phyloP scores from a whole-genome alignment of 2,797 vertebrate species.

The Labroides dimidiatus region DNA sequence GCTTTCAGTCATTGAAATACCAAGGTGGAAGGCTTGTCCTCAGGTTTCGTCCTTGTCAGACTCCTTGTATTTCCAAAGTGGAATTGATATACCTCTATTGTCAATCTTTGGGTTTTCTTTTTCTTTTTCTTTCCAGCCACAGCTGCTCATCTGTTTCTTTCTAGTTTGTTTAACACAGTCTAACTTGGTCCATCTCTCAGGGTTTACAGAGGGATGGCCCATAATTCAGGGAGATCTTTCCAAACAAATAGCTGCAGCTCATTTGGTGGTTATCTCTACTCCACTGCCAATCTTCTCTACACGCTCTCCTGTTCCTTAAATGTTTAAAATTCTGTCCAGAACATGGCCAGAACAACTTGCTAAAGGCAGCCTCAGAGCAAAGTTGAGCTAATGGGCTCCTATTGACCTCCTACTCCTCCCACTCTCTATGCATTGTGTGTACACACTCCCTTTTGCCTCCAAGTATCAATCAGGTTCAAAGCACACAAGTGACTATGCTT shows the following conservation, averaged over 20 bases:
- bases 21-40: constrained; percentile 22
- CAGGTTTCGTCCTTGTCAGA: constrained; percentile 28
- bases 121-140: constrained; percentile 13
- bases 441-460: constrained; percentile 37
- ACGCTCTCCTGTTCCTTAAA: constrained; percentile 6
- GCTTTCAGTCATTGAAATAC: constrained; percentile 18
- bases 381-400: constrained; percentile 33
- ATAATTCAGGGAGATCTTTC: constrained; percentile 43
- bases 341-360: constrained; percentile 11
- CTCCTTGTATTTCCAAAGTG: constrained; percentile 36
- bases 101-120: too few species aligned
- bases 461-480: constrained; percentile 60
- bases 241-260: constrained; percentile 60
- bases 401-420: constrained; percentile 11
- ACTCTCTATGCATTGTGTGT: constrained; percentile 27
- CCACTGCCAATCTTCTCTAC: constrained; percentile 7
- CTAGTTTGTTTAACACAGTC: constrained; percentile 38
- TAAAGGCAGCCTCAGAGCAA: constrained; percentile 21
- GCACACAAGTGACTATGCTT: constrained; percentile 43
- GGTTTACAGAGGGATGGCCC: constrained; percentile 38
- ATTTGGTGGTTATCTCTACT: constrained; percentile 44
- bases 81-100: constrained; percentile 49
- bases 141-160: constrained; percentile 39
- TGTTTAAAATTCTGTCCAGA: constrained; percentile 31
- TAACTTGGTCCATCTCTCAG: constrained; percentile 27